Conservation (phyloP, 2,113 vertebrate species). For the Desmodus rotundus region DNA sequence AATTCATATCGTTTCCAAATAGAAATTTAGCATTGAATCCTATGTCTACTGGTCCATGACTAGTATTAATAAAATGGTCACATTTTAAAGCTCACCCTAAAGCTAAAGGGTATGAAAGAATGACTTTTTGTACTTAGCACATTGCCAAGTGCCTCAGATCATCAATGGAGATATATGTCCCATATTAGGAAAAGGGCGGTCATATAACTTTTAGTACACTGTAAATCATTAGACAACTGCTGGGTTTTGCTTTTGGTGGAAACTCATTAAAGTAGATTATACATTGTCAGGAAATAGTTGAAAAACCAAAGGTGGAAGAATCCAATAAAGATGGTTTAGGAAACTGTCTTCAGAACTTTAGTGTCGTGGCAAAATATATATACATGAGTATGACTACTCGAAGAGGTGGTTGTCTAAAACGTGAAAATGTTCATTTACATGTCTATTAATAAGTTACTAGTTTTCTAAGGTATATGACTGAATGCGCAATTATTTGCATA, state of each 20-base stretch:
- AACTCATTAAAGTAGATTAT: background rate
- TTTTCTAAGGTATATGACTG: background rate
- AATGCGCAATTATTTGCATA: background rate
- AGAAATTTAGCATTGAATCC: background rate
- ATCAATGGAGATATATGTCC: background rate
- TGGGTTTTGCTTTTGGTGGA: background rate
- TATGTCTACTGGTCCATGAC: background rate
- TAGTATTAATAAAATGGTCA: background rate
- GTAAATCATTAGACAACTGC: background rate
- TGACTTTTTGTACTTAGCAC: background rate
- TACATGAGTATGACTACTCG: background rate
- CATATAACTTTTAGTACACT: background rate
- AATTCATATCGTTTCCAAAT: background rate
- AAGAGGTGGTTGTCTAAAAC: background rate
- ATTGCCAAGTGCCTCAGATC: background rate
- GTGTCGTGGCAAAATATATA: background rate
- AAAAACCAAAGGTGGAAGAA: conserved; percentile 3
- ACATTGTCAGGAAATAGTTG: background rate
- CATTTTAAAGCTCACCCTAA: background rate
- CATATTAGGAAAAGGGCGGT: background rate
- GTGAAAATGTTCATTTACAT: background rate
- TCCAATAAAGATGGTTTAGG: background rate
- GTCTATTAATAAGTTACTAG: background rate
- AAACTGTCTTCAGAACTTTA: background rate
- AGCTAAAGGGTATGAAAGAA: background rate